Evolutionary conservation across 2,797 vertebrate genomes (phyloP).

Genomic region (Acanthiza pusilla): DNA sequence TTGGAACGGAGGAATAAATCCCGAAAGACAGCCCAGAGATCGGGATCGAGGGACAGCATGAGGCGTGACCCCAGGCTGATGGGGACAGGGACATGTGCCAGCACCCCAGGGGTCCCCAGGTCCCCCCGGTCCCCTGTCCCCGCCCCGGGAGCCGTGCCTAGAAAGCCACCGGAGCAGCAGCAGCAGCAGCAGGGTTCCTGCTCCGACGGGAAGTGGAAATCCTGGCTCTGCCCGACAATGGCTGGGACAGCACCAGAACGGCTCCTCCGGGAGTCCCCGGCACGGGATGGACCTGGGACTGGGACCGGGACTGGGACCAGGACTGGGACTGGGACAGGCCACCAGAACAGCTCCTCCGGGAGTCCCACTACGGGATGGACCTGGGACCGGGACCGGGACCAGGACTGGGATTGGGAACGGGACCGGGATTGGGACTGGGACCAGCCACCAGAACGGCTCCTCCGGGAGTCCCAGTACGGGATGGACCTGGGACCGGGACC

Average conservation of each 20-base stretch:
- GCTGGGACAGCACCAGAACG: neutral
- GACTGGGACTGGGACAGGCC: neutral
- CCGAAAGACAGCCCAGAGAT: rapidly evolving
- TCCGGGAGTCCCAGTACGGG: neutral
- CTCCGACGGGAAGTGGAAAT: neutral
- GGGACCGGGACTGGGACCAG: neutral
- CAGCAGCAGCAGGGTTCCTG: neutral
- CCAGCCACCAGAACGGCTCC: neutral
- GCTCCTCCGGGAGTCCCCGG: neutral
- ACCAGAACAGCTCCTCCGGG: rapidly evolving
- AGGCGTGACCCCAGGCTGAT: neutral
- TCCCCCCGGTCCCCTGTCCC: rapidly evolving
- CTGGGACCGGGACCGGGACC: neutral
- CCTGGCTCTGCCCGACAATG: neutral
- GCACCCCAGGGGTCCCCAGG: neutral
- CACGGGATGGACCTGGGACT: neutral
- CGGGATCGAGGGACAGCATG: neutral
- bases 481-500: neutral
- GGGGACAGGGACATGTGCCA: neutral
- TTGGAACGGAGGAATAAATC: neutral
- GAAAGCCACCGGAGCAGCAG: neutral
- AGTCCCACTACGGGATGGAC: rapidly evolving
- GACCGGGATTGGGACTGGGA: neutral
- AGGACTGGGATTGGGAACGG: neutral
- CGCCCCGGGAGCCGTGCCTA: neutral